Conservation (phyloP, 2,888 invertebrate genomes). For the Dione vanillae region DNA sequence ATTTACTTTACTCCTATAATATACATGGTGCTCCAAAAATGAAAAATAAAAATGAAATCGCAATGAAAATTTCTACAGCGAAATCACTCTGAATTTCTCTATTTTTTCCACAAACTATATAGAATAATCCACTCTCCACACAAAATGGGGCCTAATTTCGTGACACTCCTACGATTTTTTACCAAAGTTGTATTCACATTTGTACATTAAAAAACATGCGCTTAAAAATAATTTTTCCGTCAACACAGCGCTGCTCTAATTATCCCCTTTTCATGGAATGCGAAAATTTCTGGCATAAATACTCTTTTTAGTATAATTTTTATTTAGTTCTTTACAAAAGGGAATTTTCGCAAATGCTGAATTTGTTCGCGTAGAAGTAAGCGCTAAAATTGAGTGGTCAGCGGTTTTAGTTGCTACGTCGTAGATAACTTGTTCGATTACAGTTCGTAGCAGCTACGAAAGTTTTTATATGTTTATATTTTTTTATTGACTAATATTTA, state of each 20-base stretch:
- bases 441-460: background rate
- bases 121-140: background rate
- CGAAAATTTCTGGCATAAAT: slow-evolving; percentile 37
- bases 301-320: slow-evolving; percentile 34
- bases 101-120: slow-evolving; percentile 2
- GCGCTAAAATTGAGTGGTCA: background rate
- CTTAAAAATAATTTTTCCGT: slow-evolving; percentile 34
- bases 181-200: slow-evolving; percentile 15
- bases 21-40: no score
- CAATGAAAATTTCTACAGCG: background rate
- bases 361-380: slow-evolving; percentile 10
- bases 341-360: slow-evolving; percentile 9
- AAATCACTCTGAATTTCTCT: background rate
- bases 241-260: slow-evolving; percentile 34
- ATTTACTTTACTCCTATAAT: no score
- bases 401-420: background rate
- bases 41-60: no score
- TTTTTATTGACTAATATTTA: background rate
- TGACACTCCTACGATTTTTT: slow-evolving; percentile 16
- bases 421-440: background rate
- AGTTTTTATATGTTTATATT: background rate
- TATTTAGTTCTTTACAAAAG: slow-evolving; percentile 24
- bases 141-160: slow-evolving; percentile 18
- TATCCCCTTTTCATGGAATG: slow-evolving; percentile 38
- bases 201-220: slow-evolving; percentile 24